Percentiles rank a stretch among this genome's conserved stretches.
phyloP scores from a whole-genome alignment of 1,140 invertebrate genomes.

The Anadara kagoshimensis region DNA sequence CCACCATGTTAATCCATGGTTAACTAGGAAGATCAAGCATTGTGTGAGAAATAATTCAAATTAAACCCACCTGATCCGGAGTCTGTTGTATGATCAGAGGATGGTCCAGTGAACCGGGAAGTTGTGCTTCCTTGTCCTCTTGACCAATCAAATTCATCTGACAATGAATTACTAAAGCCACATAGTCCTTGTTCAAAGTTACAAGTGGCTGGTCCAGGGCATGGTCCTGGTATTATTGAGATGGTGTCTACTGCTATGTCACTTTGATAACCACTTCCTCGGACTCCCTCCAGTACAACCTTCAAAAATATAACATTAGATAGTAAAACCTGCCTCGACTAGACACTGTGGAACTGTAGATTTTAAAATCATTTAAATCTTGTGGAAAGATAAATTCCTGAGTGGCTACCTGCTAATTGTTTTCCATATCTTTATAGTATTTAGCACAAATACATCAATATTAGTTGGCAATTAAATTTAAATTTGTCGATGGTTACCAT shows the following conservation, averaged over 20 bases:
- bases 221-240: constrained; percentile 39
- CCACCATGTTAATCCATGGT: too few species aligned
- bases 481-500: too few species aligned
- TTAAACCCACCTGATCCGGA: constrained; percentile 42
- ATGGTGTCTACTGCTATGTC: constrained; percentile 85
- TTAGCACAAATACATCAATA: too few species aligned
- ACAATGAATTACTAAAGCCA: constrained; percentile 57
- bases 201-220: constrained; percentile 52
- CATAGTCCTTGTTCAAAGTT: constrained; percentile 65
- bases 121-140: constrained; percentile 49
- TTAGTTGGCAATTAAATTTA: too few species aligned
- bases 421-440: too few species aligned
- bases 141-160: constrained; percentile 68
- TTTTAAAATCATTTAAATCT: too few species aligned
- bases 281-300: constrained; percentile 56
- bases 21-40: too few species aligned
- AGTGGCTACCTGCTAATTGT: too few species aligned
- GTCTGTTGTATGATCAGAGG: constrained; percentile 62
- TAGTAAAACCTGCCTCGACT: too few species aligned
- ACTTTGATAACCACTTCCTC: constrained; percentile 73
- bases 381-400: too few species aligned
- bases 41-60: neutral
- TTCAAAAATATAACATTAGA: constrained; percentile 12
- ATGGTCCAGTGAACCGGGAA: constrained; percentile 57
- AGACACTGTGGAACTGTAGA: too few species aligned